Evolutionary conservation across 2,888 invertebrate species (phyloP).

Genomic region (Agriotes lineatus): DNA sequence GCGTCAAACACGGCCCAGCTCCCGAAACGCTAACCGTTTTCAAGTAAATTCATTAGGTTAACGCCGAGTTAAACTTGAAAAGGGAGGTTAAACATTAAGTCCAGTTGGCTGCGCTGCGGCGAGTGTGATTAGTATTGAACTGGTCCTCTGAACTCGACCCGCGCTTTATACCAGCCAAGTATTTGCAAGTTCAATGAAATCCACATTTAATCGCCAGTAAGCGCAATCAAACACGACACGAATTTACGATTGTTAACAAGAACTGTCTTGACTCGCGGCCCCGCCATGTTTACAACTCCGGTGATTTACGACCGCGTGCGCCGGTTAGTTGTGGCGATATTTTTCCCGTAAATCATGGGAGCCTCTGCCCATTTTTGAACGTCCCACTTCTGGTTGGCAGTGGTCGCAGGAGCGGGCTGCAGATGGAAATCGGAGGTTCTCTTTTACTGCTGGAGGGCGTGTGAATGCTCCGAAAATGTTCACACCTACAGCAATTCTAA

Average conservation of each 20-base stretch:
- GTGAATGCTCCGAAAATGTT: too few species aligned
- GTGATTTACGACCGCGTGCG: slow-evolving; percentile 17
- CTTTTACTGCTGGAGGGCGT: too few species aligned
- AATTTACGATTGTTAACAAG: slow-evolving; percentile 34
- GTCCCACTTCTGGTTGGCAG: too few species aligned
- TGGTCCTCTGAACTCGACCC: slow-evolving; percentile 26
- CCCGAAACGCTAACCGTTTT: slow-evolving; percentile 26
- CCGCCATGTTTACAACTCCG: slow-evolving; percentile 3
- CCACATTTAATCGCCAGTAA: slow-evolving; percentile 33
- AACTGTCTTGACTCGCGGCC: slow-evolving; percentile 12
- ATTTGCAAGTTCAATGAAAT: slow-evolving; percentile 42
- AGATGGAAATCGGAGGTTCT: too few species aligned
- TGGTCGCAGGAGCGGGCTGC: too few species aligned
- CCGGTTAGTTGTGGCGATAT: slow-evolving; percentile 2
- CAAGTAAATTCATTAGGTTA: slow-evolving; percentile 45
- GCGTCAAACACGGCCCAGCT: not conserved
- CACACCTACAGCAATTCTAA: too few species aligned
- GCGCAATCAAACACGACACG: slow-evolving; percentile 34
- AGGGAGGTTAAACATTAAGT: slow-evolving; percentile 45
- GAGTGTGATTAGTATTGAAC: slow-evolving; percentile 45
- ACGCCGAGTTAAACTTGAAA: slow-evolving; percentile 46
- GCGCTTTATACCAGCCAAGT: slow-evolving; percentile 32
- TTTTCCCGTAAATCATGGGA: slow-evolving; percentile 2
- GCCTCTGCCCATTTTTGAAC: too few species aligned
- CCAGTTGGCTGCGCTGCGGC: slow-evolving; percentile 41